phyloP scores from a whole-genome alignment of 2,797 vertebrate genomes.

The Sebastes taczanowskii region DNA sequence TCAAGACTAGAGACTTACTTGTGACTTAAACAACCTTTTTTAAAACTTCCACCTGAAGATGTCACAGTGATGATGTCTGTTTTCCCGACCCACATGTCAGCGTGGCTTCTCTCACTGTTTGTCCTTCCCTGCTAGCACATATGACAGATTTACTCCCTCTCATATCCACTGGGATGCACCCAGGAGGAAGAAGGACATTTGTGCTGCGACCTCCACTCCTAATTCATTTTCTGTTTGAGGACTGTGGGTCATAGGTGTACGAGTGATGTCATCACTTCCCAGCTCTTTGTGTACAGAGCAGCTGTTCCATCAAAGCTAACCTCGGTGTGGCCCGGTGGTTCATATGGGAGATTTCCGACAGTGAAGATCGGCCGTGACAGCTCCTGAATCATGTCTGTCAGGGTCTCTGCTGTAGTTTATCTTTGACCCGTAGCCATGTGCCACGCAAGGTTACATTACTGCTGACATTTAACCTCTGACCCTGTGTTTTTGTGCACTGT shows the following conservation, averaged over 20 bases:
- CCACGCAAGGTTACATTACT: background rate
- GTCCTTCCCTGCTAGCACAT: background rate
- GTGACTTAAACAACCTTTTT: background rate
- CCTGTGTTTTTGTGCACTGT: background rate
- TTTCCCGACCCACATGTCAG: background rate
- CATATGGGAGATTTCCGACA: background rate
- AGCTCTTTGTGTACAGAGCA: conserved; percentile 17
- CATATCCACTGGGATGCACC: conserved; percentile 26
- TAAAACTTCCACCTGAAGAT: background rate
- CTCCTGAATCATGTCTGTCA: conserved; percentile 13
- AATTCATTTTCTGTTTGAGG: conserved; percentile 24
- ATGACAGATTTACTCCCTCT: conserved; percentile 28
- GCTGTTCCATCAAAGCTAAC: conserved; percentile 46
- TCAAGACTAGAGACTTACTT: background rate
- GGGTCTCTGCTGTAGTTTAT: conserved; percentile 13
- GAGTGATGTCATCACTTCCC: conserved; percentile 25
- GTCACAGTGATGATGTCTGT: background rate
- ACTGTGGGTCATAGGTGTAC: conserved; percentile 24
- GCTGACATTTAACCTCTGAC: conserved; percentile 44
- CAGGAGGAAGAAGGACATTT: conserved; percentile 26
- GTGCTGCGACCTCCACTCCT: conserved; percentile 16
- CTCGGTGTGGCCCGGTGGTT: background rate
- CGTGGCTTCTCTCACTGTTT: background rate
- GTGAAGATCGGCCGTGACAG: background rate
- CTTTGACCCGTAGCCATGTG: background rate